Evolutionary conservation across 1,140 invertebrate species (phyloP).

Genomic region (Pachyrhynchus sulphureomaculatus): DNA sequence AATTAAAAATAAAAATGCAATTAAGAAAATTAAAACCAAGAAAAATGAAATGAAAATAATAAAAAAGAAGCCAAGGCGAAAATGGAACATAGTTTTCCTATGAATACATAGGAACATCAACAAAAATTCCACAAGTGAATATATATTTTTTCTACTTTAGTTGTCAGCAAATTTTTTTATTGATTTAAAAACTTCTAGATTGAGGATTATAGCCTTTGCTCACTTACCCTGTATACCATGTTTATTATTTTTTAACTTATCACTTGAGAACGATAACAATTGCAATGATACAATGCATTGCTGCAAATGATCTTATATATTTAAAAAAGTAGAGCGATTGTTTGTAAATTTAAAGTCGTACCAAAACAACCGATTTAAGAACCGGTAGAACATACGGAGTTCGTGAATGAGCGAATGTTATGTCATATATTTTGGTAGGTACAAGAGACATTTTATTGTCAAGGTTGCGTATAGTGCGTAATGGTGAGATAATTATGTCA

Average conservation of each 20-base stretch:
- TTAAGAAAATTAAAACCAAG: too few relatives aligned
- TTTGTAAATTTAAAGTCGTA: background rate
- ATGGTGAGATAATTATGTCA: background rate
- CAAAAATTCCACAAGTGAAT: too few relatives aligned
- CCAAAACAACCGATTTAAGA: background rate
- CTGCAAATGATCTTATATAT: slow-evolving; percentile 21
- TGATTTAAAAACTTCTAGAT: too few relatives aligned
- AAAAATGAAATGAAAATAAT: too few relatives aligned
- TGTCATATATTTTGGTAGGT: slow-evolving; percentile 1
- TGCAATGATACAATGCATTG: slow-evolving; percentile 6
- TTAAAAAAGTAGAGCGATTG: slow-evolving; percentile 22
- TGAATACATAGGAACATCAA: too few relatives aligned
- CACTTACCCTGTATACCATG: slow-evolving; percentile 31
- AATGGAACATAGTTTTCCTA: too few relatives aligned
- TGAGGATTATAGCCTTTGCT: slow-evolving; percentile 38
- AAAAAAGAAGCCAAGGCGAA: too few relatives aligned
- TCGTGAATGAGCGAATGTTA: slow-evolving; percentile 9
- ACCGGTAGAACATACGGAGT: slow-evolving; percentile 3
- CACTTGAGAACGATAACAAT: background rate
- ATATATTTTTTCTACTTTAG: too few relatives aligned
- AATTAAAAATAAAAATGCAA: too few relatives aligned
- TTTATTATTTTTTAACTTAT: background rate
- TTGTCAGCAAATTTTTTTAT: too few relatives aligned
- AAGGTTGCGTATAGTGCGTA: slow-evolving; percentile 3
- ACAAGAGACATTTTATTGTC: slow-evolving; percentile 10